Base-by-base conservation (phyloP, 2,113 vertebrate genomes). In the Gila orcuttii region DNA sequence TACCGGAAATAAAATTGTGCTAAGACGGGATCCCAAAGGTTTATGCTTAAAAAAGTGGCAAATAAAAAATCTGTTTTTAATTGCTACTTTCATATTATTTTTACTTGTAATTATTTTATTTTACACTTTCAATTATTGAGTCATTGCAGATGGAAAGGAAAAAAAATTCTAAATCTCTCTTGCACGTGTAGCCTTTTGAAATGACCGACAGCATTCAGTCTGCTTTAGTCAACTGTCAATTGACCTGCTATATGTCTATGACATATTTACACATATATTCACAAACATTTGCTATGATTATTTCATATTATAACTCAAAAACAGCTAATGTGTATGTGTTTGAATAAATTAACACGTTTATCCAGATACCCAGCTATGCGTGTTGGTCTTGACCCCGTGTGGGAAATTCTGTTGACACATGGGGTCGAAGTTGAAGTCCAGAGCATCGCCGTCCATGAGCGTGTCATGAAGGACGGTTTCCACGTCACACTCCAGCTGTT, bases 401-500 rank as follows among this genome's bases (percentile, higher is more conserved):
- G 96, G 92, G 94, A 98, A 99, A 91, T 95, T 96, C 94, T 98
- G 97, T 91, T 96, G 93, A 88, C 94, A 93, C 90, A 97, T 93
- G 62, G 93, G 96, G 93, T 99, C 98, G 92, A 99, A 99, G 92
- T 98, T 99, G 94, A 99, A 99, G 95, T 99, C 98, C 93, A 99
- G 94, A 0, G 95, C 96, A 52, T 97, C 98, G 76, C 96, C 98
- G 82, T 98, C 98, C 97, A 99, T 99, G 87, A 99, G 96, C 85
- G 98, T 97, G 71, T 99, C 98, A 62, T 97, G 97, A 86, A 99
- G 97, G 90, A 99, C 97, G 0, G 97, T 96, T 91, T 99, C 98
- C 95, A 99, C 94, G 92, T 99, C 98, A 84, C 97, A 99, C 91
- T 99, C 98, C 90, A 99, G 94, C 89, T 95, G 95, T 92, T 99